Evolutionary conservation across 2,888 invertebrate species (phyloP).

Genomic region (Athrips mouffetella): DNA sequence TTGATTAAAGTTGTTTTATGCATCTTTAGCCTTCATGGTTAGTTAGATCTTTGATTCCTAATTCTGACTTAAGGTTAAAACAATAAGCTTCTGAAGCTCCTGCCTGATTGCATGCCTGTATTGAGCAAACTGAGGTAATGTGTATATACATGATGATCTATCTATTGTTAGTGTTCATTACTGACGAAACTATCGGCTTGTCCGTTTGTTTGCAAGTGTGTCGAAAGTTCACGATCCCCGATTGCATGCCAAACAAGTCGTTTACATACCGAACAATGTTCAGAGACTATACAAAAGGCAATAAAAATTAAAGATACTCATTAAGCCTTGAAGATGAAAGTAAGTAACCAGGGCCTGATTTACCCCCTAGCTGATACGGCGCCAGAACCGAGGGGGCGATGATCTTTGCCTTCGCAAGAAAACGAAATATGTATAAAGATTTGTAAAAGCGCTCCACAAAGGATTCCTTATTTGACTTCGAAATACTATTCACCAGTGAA

Average conservation of each 20-base stretch:
- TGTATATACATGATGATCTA: constrained; percentile 46
- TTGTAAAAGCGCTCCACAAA: no score
- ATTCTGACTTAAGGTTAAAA: constrained; percentile 3
- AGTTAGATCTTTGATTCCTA: no score
- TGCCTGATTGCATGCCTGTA: constrained; percentile 7
- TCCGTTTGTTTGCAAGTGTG: constrained; percentile 23
- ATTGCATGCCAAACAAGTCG: constrained; percentile 12
- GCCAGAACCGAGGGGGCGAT: no score
- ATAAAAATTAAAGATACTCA: background rate
- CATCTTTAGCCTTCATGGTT: background rate
- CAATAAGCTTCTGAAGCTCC: constrained; percentile 8
- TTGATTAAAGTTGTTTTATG: background rate
- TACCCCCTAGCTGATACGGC: no score
- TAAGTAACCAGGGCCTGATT: no score
- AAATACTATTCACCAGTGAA: no score
- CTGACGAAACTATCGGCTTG: constrained; percentile 47
- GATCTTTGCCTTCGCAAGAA: no score
- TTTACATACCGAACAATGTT: constrained; percentile 6
- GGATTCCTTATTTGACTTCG: no score
- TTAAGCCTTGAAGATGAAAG: background rate
- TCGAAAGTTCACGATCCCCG: constrained; percentile 20
- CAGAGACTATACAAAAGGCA: background rate
- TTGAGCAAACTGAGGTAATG: constrained; percentile 26
- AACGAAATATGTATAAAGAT: no score
- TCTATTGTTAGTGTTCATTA: constrained; percentile 70